Evolutionary conservation across 2,797 vertebrate species (phyloP), one percentile per base, ranked within the genome.

Genomic region (Acipenser transmontanus): DNA sequence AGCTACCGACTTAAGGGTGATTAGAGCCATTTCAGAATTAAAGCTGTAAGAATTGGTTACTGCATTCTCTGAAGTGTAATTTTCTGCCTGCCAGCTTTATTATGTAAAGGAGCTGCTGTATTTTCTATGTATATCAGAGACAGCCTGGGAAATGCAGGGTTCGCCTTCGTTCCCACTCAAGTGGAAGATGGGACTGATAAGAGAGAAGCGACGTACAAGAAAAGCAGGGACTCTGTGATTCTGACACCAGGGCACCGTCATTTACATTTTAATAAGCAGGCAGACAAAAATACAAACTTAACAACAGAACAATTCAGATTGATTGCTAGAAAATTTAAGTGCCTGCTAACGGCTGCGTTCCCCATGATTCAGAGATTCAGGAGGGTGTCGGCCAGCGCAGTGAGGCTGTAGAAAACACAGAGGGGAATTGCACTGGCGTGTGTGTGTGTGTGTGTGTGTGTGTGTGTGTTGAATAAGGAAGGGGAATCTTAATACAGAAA

Each of bases 261-360:
- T 65, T 57, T 11, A 50, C 64, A 56, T 65, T 47, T 56, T 56
- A 11, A 65, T 65, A 17, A 65, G 64, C 17, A 5, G 13, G 12
- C 11, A 8, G 20, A 52, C 54, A 1, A n/a, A 11, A n/a, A 11
- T 7, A 57, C 1, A n/a, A 11, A n/a, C 64, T 56, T 6, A 17
- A 64, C 7, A 64, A 17, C n/a, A 51, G 49, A 50, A 34, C 48
- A 7, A 49, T 47, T 13, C 11, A 49, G 62, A 50, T 49, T 17
- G 62, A 51, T 17, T 8, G n/a, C 17, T 7, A 7, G 51, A 47
- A n/a, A 56, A 8, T 1, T 65, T 17, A 17, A n/a, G 51, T 65
- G 64, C 11, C 20, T 2, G 2, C 14, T 52, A 7, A 49, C 49
- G 47, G 50, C 14, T 12, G 20, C 8, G 12, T 20, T 17, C 63